Evolutionary conservation across 2,113 vertebrate genomes (phyloP), one percentile per base, ranked within the genome.

Genomic region (Zosterops hypoxanthus): DNA sequence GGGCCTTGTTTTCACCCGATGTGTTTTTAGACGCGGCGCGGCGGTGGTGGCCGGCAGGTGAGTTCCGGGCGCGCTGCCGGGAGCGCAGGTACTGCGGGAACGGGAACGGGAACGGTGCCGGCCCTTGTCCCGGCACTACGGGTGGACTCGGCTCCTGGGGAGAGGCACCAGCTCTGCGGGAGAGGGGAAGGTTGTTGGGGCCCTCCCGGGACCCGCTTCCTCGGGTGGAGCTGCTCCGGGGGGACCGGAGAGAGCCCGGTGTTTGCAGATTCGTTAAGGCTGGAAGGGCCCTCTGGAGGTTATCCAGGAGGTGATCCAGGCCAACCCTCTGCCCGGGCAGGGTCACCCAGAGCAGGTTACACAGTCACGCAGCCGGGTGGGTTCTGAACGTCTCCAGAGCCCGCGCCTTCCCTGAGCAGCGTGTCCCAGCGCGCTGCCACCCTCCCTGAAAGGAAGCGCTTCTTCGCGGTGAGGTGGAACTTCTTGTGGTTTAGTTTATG

Each of bases 21-120:
- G 21, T 16, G 1, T 5, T 78, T 60, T 86, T 10, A 4, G 25
- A 1, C 0, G 0, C 0, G 49, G 80, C 31, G 23, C 13, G 4
- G 36, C 29, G 2, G 22, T 7, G 4, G 22, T 7, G 4, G 31
- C 20, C 47, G 36, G 55, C 13, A 2, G 15, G 68, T 41, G 78
- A 42, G 64, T 77, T 87, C 59, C 75, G 91, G 91, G 8, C 0
- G 52, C 1, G 42, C 34, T 6, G 72, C 41, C 3, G 16, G 61
- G 57, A 8, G 71, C 4, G 73, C 9, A 65, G 95, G 92, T 78
- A 65, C 12, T 0, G 50, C 7, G 26, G 60, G 60, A 1, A 5
- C 0, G 55, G 25, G 22, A 15, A 1, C 1, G 5, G 61, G 14
- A 22, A 2, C 28, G 2, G 47, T 11, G 11, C 19, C 25, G 12